phyloP scores from a whole-genome alignment of 2,113 vertebrate species.

The Hippoglossus stenolepis region DNA sequence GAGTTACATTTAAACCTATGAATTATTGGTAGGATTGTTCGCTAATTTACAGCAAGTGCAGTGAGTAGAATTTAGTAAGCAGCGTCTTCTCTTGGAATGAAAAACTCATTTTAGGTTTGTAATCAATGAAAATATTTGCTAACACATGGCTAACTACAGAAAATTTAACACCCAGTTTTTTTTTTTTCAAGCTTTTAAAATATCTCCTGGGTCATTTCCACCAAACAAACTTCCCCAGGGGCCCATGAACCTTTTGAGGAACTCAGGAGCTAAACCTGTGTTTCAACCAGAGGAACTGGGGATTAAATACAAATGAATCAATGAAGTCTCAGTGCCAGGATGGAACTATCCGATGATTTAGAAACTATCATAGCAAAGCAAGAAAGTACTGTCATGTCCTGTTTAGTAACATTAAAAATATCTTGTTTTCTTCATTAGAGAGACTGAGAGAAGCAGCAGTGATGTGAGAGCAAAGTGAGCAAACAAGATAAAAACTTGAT shows the following conservation, averaged over 20 bases:
- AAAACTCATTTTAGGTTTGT: not conserved
- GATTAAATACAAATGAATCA: not conserved
- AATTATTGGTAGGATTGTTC: not conserved
- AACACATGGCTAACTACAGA: constrained; percentile 12
- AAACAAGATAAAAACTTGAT: too few relatives aligned
- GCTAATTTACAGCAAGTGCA: not conserved
- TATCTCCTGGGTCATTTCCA: not conserved
- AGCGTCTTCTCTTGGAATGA: not conserved
- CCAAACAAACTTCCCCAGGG: not conserved
- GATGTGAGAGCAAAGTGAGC: too few relatives aligned
- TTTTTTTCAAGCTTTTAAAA: not conserved
- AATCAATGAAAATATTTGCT: not conserved
- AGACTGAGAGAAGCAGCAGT: too few relatives aligned
- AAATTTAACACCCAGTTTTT: not conserved
- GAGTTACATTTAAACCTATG: constrained; percentile 66
- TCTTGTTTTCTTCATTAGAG: too few relatives aligned
- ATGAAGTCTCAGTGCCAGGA: not conserved
- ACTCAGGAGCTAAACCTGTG: not conserved
- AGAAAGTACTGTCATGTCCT: not conserved
- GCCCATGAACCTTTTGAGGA: not conserved
- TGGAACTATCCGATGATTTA: not conserved
- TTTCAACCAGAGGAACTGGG: not conserved
- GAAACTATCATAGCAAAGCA: not conserved
- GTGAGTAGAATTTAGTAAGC: not conserved
- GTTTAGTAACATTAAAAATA: too few relatives aligned